Evolutionary conservation across 2,888 invertebrate genomes (phyloP), one percentile per base, ranked within the genome.

Genomic region (Tipula helvola): DNA sequence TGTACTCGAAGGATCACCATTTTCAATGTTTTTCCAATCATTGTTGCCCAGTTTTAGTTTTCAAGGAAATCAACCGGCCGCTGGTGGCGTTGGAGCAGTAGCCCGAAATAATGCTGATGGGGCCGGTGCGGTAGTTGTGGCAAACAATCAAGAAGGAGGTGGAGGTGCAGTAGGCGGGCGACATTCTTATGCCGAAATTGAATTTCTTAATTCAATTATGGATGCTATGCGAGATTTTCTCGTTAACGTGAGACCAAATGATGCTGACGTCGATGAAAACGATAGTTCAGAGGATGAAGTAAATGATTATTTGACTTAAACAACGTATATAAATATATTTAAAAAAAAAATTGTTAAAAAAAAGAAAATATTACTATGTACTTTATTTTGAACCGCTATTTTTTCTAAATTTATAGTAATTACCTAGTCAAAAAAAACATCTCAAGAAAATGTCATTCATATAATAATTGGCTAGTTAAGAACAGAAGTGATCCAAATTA

Each of bases 151-250:
- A 28, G 71, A 86, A 87, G 91, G 89, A 71, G 89, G 87, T 83
- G 91, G 89, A 36, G 92, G 90, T 85, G 90, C 90, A 86, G 91
- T 90, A 4, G 90, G 91, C 88, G 90, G 90, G 0, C 92, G 90
- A 16, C 91, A 90, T 83, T 91, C 89, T 1, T 90, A 89, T 87
- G 89, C 89, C n/a, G 90, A 90, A 86, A 91, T 95, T 13, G 92
- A 94, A 44, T 95, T 95, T 87, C 93, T 95, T 2, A 94, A 93
- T 7, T 93, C 94, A 0, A 92, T 96, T 87, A 93, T 96, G 88
- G 95, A 95, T 89, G 95, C 95, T 10, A 95, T 96, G 95, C 91
- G 95, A 83, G 95, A 95, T 89, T 92, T 96, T 87, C 91, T 96
- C 57, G 93, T 94, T 87, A 95, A 94, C 89, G 94, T 95, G 87